These are phyloP conservation scores for Diarsia brunnea DNA, from an alignment of 2,888 invertebrate genomes.

Conservation along the genomic window DNA sequence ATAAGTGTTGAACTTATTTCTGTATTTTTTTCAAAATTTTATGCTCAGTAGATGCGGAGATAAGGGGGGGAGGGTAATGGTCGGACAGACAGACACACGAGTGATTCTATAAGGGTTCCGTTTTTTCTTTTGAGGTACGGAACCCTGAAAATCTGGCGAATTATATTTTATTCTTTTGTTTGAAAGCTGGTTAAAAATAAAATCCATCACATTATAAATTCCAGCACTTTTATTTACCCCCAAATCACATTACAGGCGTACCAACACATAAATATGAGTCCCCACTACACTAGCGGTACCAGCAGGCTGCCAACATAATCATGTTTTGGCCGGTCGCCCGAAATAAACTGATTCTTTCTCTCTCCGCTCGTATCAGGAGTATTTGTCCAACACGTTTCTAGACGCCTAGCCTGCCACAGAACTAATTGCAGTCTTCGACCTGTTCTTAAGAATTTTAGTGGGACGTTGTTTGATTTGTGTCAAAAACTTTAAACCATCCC, in stretches of 20 bases:
- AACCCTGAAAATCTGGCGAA: no score
- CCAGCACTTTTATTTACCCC: slow-evolving; percentile 9
- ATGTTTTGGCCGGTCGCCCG: slow-evolving; percentile 77
- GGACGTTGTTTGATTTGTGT: background rate
- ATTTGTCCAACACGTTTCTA: slow-evolving; percentile 45
- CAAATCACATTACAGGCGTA: slow-evolving; percentile 43
- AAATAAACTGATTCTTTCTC: slow-evolving; percentile 75
- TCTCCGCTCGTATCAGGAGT: slow-evolving; percentile 49
- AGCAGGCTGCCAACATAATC: slow-evolving; percentile 76
- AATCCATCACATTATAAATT: slow-evolving; percentile 19
- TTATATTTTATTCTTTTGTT: background rate
- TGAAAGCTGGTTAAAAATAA: background rate
- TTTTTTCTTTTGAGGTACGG: no score
- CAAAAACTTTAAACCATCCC: background rate
- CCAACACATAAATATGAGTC: slow-evolving; percentile 48
- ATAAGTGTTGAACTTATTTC: no score
- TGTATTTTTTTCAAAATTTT: no score
- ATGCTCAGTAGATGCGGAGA: no score
- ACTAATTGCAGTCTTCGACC: background rate
- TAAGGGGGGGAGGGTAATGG: no score
- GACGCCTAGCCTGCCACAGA: slow-evolving; percentile 12
- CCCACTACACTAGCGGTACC: slow-evolving; percentile 29
- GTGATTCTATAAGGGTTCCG: no score
- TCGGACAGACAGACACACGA: no score
- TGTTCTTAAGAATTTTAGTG: background rate